These are phyloP conservation scores for Quadroppia sp. DNA, from an alignment of 2,888 invertebrate species.

Conservation along the genomic window DNA sequence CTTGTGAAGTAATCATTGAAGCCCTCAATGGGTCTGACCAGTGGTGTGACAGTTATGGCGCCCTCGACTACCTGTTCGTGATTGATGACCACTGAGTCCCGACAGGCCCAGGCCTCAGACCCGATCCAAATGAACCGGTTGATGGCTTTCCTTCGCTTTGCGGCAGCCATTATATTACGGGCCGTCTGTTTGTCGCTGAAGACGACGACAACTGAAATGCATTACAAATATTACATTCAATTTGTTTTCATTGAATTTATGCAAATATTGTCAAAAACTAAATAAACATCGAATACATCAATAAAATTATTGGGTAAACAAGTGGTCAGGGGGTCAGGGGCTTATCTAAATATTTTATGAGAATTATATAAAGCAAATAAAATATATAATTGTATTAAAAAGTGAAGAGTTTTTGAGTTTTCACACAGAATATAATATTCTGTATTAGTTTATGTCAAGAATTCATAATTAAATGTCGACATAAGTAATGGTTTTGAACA, in stretches of 20 bases:
- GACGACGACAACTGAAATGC: conserved; percentile 56
- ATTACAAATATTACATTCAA: not conserved
- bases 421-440: too few relatives aligned
- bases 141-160: conserved; percentile 51
- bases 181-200: conserved; percentile 57
- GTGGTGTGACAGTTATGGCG: conserved; percentile 58
- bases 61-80: conserved; percentile 55
- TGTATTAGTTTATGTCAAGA: too few relatives aligned
- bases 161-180: conserved; percentile 55
- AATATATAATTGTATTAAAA: too few relatives aligned
- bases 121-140: conserved; percentile 58
- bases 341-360: too few relatives aligned
- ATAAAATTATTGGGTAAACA: too few relatives aligned
- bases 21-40: conserved; percentile 54
- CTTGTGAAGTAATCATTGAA: conserved; percentile 58
- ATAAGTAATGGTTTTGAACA: too few relatives aligned
- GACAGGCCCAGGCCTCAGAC: conserved; percentile 58
- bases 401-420: too few relatives aligned
- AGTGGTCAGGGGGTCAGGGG: too few relatives aligned
- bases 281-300: too few relatives aligned
- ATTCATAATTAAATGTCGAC: too few relatives aligned
- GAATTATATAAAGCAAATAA: too few relatives aligned
- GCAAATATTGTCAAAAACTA: too few relatives aligned
- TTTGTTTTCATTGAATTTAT: not conserved
- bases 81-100: conserved; percentile 49